Evolutionary conservation across 2,888 invertebrate species (phyloP).

Genomic region (Erebia epiphron): DNA sequence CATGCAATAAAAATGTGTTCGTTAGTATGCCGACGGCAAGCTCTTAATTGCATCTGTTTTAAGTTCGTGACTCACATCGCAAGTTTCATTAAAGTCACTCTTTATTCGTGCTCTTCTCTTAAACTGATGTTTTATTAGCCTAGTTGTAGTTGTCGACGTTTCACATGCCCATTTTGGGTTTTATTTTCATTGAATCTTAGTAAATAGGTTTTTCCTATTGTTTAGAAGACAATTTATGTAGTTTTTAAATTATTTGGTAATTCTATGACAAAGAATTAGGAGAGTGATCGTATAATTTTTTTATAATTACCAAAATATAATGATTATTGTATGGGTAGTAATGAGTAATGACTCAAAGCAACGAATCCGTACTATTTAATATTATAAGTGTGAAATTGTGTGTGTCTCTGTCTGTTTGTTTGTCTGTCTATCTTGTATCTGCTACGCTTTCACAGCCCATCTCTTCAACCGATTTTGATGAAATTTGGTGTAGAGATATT

Average conservation of each 20-base stretch:
- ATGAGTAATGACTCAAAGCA: neutral
- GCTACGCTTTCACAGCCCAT: too few relatives aligned
- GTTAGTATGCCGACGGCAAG: constrained; percentile 67
- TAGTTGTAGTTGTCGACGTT: constrained; percentile 1
- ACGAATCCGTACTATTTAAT: neutral
- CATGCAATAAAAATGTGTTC: constrained; percentile 47
- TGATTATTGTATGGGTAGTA: neutral
- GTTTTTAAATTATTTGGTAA: too few relatives aligned
- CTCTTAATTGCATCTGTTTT: constrained; percentile 68
- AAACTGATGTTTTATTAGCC: constrained; percentile 34
- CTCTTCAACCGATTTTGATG: too few relatives aligned
- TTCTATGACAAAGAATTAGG: neutral
- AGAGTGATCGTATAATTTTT: neutral
- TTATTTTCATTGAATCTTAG: neutral
- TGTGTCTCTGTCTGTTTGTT: too few relatives aligned
- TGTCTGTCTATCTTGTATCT: too few relatives aligned
- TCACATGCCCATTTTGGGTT: neutral
- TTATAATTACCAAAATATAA: neutral
- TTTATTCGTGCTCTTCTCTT: constrained; percentile 25
- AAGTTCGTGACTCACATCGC: constrained; percentile 68
- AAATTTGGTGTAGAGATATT: too few relatives aligned
- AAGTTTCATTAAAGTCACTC: constrained; percentile 46
- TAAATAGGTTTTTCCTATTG: too few relatives aligned
- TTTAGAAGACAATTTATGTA: too few relatives aligned
- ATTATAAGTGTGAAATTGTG: too few relatives aligned